Conservation (phyloP, 2,797 vertebrate species). For the Leucoraja ocellata region DNA sequence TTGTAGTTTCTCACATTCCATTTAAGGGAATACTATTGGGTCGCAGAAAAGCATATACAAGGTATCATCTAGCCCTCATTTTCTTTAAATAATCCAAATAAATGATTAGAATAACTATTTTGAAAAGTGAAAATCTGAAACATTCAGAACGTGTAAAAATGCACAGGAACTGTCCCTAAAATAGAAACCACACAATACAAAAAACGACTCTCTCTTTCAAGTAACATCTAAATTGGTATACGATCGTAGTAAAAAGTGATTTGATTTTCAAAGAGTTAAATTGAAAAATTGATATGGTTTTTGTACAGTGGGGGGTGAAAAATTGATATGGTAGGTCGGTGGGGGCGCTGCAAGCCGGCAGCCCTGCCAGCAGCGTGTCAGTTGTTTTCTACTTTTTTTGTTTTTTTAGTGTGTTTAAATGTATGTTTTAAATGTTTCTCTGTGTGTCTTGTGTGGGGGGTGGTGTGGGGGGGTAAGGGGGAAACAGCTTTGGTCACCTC, state of each 20-base stretch:
- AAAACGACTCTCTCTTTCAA: not conserved
- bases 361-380: no score
- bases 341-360: no score
- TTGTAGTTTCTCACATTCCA: not conserved
- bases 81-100: not conserved
- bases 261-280: not conserved
- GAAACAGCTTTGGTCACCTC: no score
- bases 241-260: not conserved
- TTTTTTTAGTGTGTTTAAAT: no score
- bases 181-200: not conserved
- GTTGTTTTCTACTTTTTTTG: no score
- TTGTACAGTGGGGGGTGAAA: not conserved
- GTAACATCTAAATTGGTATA: not conserved
- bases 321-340: no score
- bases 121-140: not conserved
- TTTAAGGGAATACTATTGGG: not conserved
- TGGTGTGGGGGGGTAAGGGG: no score
- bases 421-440: no score
- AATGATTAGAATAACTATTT: not conserved
- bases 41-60: not conserved
- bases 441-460: no score
- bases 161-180: not conserved
- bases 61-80: not conserved
- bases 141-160: not conserved
- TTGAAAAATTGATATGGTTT: not conserved